phyloP scores from a whole-genome alignment of 2,113 vertebrate species.

The Anguilla japonica region DNA sequence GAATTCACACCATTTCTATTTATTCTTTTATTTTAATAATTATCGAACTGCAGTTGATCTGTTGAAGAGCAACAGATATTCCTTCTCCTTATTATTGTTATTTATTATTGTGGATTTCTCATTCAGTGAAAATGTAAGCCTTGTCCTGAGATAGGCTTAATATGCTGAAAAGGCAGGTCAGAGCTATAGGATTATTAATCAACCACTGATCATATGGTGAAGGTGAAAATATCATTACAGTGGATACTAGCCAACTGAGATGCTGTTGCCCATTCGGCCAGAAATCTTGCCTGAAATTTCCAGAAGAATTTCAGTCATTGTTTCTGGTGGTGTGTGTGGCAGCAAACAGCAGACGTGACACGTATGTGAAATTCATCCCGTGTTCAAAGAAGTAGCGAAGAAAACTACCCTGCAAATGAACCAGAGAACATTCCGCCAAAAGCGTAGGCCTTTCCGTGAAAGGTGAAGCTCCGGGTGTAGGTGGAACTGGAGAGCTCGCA shows the following conservation, averaged over 20 bases:
- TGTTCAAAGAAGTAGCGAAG: neutral
- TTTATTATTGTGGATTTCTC: neutral
- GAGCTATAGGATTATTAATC: neutral
- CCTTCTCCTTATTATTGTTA: neutral
- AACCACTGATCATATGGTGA: neutral
- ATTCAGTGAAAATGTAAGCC: no score
- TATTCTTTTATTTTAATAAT: no score
- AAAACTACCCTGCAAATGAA: neutral
- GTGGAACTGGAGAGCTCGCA: no score
- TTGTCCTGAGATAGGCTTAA: no score
- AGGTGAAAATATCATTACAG: neutral
- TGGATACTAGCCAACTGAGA: neutral
- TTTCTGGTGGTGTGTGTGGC: constrained; percentile 78
- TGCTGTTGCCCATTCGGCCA: constrained; percentile 55
- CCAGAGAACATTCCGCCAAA: neutral
- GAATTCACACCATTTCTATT: no score
- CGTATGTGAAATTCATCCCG: neutral
- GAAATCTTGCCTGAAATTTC: constrained; percentile 75
- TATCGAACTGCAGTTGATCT: neutral
- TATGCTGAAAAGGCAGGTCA: neutral
- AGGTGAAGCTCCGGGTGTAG: neutral
- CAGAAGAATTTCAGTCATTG: constrained; percentile 75
- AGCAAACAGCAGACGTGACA: neutral
- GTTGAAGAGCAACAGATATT: neutral
- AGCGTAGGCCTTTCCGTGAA: neutral